Base-by-base conservation (phyloP, 2,113 vertebrate genomes). In the Paramormyrops kingsleyae region DNA sequence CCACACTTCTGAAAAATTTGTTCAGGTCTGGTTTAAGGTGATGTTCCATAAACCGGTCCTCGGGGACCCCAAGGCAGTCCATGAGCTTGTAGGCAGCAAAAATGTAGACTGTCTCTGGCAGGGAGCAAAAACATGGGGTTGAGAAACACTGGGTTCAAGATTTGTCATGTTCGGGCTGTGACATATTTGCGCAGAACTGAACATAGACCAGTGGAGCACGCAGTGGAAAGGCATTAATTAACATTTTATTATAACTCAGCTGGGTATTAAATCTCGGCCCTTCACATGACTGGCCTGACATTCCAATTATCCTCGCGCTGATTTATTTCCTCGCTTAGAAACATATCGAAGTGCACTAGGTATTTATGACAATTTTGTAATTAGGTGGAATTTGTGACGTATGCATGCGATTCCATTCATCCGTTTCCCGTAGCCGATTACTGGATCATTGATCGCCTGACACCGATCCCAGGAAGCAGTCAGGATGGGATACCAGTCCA, bases 161-260 rank as follows among this genome's bases (percentile, higher is more conserved):
- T 24, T 31, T 50, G n/a, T 50, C 47, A 15, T 86, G 83, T 47
- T 86, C 2, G 44, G 15, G 13, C 83, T 86, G 83, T 86, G 83
- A 27, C 83, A 86, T 86, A 49, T 86, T 50, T 47, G 46, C 27
- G 27, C 47, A 47, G 10, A n/a, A 47, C 44, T 86, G 44, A 86
- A 50, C 47, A 50, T 5, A 80, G 83, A 49, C 50, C 10, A 49
- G 47, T 27, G 44, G 44, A 49, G 24, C 31, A 53, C 21, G 3
- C 50, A 87, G 49, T 35, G 27, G 85, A 87, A 87, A 87, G 47
- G 85, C 85, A 53, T 52, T 6, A 39, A 52, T 53, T 87, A 53
- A 35, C 50, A 87, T 87, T 53, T 87, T 53, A 87, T 47, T 87
- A 50, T 53, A 53, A 56, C 85, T 87, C 85, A 35, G n/a, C 27